These are phyloP conservation scores for Pseudopipra pipra DNA, from an alignment of 2,113 vertebrate genomes.

Conservation along the genomic window DNA sequence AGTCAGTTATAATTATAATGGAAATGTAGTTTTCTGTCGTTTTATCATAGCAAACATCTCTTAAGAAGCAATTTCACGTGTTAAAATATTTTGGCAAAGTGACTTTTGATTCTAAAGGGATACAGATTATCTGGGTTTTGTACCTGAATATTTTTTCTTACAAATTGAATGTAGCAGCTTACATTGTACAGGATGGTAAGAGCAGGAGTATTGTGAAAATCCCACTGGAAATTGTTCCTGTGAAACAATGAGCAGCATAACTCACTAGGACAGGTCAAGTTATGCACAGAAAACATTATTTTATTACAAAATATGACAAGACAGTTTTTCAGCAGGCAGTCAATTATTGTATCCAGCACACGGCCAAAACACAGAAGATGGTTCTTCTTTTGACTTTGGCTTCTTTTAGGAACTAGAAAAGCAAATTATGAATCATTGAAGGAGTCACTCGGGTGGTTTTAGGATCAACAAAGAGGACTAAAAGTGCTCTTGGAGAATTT, in stretches of 20 bases:
- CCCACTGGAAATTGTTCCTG: conserved; percentile 67
- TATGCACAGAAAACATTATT: conserved; percentile 70
- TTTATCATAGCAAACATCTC: conserved; percentile 81
- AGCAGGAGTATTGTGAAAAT: conserved; percentile 70
- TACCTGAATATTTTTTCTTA: conserved; percentile 79
- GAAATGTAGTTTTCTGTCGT: conserved; percentile 82
- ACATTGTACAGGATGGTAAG: conserved; percentile 42
- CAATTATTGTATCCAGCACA: conserved; percentile 60
- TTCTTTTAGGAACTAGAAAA: conserved; percentile 8
- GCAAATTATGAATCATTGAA: background rate
- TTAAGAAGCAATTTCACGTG: conserved; percentile 79
- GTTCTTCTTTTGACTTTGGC: conserved; percentile 15
- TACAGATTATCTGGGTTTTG: conserved; percentile 79
- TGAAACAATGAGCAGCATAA: conserved; percentile 64
- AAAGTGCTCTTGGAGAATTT: background rate
- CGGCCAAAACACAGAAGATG: conserved; percentile 24
- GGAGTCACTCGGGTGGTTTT: background rate
- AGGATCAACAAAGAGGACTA: background rate
- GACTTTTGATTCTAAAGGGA: conserved; percentile 78
- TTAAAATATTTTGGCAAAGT: conserved; percentile 87
- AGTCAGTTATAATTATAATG: conserved; percentile 85
- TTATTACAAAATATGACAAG: conserved; percentile 71
- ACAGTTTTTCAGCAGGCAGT: conserved; percentile 60
- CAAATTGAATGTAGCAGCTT: conserved; percentile 72
- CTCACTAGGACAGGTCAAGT: conserved; percentile 63